Percentiles rank a stretch among this genome's conserved stretches.
phyloP scores from a whole-genome alignment of 1,140 invertebrate genomes.

The Zophobas atratus region DNA sequence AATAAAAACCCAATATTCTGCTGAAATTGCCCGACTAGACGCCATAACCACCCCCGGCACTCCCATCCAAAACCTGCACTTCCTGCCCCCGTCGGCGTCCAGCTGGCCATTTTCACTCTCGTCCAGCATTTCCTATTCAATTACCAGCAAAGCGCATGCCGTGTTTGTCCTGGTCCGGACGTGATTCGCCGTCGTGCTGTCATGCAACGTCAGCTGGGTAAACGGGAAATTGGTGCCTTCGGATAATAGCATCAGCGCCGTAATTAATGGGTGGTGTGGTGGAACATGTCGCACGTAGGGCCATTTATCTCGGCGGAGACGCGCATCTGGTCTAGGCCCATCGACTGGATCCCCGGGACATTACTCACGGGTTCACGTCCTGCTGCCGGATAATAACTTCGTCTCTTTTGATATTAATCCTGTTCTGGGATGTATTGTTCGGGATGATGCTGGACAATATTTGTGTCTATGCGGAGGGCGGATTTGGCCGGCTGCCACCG shows the following conservation, averaged over 20 bases:
- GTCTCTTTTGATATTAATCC: slow-evolving; percentile 15
- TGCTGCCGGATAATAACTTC: slow-evolving; percentile 21
- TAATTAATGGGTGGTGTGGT: slow-evolving; percentile 30
- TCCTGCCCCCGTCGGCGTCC: too few relatives aligned
- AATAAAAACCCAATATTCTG: too few relatives aligned
- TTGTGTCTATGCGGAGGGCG: too few relatives aligned
- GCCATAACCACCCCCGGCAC: too few relatives aligned
- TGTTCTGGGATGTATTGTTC: not conserved
- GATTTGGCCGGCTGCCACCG: too few relatives aligned
- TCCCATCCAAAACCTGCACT: too few relatives aligned
- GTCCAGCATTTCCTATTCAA: not conserved
- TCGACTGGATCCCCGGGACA: not conserved
- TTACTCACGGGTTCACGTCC: slow-evolving; percentile 21
- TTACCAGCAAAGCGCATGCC: slow-evolving; percentile 5
- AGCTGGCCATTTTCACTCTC: too few relatives aligned
- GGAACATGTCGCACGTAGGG: slow-evolving; percentile 34
- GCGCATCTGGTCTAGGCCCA: slow-evolving; percentile 23
- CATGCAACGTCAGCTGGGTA: slow-evolving; percentile 14
- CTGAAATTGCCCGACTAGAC: too few relatives aligned
- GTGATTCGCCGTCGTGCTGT: slow-evolving; percentile 20
- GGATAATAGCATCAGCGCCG: slow-evolving; percentile 23
- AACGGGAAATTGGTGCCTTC: slow-evolving; percentile 34
- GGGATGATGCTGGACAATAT: too few relatives aligned
- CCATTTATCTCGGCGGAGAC: slow-evolving; percentile 13
- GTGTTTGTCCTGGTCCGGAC: slow-evolving; percentile 19